Percentiles rank a stretch among this genome's conserved stretches.
phyloP scores from a whole-genome alignment of 2,113 vertebrate species.

The zebrafish (Danio rerio) region DNA sequence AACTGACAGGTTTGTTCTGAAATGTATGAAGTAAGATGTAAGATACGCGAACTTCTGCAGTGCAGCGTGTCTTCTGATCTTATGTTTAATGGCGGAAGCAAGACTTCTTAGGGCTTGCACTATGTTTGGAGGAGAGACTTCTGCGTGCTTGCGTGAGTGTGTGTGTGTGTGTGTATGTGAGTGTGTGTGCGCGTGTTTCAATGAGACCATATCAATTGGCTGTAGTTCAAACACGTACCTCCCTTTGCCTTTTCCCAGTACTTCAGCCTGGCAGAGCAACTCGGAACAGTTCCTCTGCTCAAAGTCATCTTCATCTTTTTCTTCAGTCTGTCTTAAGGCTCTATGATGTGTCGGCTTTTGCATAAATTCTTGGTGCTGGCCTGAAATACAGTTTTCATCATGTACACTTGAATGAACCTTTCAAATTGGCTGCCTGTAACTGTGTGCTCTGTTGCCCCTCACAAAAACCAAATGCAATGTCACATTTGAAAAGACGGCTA shows the following conservation, averaged over 20 bases:
- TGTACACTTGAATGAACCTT: slow-evolving; percentile 54
- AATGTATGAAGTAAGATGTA: slow-evolving; percentile 19
- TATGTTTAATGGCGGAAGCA: not conserved
- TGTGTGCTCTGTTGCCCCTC: slow-evolving; percentile 30
- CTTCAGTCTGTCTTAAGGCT: slow-evolving; percentile 29
- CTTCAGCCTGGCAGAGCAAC: slow-evolving; percentile 33
- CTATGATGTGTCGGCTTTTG: slow-evolving; percentile 40
- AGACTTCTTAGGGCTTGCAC: slow-evolving; percentile 23
- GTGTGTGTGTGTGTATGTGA: slow-evolving; percentile 28
- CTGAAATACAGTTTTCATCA: slow-evolving; percentile 46
- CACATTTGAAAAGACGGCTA: slow-evolving; percentile 42
- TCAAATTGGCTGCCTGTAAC: slow-evolving; percentile 44
- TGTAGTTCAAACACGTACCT: slow-evolving; percentile 50
- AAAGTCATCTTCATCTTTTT: slow-evolving; percentile 31
- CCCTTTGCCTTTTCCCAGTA: slow-evolving; percentile 36
- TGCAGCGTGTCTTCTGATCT: not conserved
- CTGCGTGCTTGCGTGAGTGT: slow-evolving; percentile 42
- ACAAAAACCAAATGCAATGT: slow-evolving; percentile 54
- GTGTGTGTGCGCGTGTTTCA: not conserved
- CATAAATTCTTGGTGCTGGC: slow-evolving; percentile 53
- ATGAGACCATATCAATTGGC: slow-evolving; percentile 39
- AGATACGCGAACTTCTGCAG: slow-evolving; percentile 28
- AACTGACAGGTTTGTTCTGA: slow-evolving; percentile 20
- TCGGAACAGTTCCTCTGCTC: slow-evolving; percentile 27
- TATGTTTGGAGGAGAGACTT: slow-evolving; percentile 24